phyloP scores from a whole-genome alignment of 2,888 invertebrate genomes.

The Epinotia nisella region DNA sequence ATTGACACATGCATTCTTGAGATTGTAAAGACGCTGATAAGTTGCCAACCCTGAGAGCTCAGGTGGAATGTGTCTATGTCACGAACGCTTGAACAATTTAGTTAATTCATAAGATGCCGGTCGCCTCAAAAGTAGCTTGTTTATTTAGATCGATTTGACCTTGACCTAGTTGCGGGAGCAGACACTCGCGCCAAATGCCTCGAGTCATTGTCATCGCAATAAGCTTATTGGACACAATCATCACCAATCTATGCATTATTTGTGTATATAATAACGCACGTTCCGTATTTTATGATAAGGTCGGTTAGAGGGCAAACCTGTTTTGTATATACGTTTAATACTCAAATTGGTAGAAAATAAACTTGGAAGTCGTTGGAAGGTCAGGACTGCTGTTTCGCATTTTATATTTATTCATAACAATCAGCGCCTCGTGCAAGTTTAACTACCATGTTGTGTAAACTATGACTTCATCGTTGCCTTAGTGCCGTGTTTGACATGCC shows the following conservation, averaged over 20 bases:
- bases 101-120: background rate
- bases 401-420: conserved; percentile 26
- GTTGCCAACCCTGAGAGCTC: background rate
- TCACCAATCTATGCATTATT: conserved; percentile 34
- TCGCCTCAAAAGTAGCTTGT: conserved; percentile 22
- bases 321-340: conserved; percentile 3
- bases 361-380: conserved; percentile 16
- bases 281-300: conserved; percentile 14
- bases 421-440: conserved; percentile 22
- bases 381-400: conserved; percentile 18
- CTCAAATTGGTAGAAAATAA: conserved; percentile 16
- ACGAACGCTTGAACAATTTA: background rate
- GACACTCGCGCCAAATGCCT: conserved; percentile 36
- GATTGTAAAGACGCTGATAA: too few relatives aligned
- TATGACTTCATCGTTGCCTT: conserved; percentile 29
- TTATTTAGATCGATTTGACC: conserved; percentile 42
- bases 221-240: conserved; percentile 38
- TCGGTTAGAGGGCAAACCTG: conserved; percentile 25
- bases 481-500: conserved; percentile 27
- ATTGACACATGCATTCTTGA: background rate
- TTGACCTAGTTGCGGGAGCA: conserved; percentile 38
- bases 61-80: background rate
- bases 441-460: conserved; percentile 25
- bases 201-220: conserved; percentile 42
- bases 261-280: conserved; percentile 28